Conservation (phyloP, 1,140 invertebrate species). For the Gryllus bimaculatus region DNA sequence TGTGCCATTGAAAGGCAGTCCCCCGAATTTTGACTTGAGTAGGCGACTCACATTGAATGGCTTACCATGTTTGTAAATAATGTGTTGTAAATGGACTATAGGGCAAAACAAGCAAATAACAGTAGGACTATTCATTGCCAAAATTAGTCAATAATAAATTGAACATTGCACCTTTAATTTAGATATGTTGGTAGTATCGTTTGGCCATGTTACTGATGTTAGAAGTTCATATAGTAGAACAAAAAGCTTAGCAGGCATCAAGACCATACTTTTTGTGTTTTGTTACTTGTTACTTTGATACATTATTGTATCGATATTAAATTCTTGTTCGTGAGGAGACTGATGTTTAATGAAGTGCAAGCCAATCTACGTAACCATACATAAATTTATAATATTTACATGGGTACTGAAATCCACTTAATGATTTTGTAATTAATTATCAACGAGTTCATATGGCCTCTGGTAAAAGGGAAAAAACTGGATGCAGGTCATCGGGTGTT, state of each 20-base stretch:
- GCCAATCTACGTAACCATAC: background rate
- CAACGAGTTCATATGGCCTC: constrained; percentile 3
- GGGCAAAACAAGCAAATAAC: constrained; percentile 15
- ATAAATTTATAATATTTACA: background rate
- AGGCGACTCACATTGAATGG: constrained; percentile 22
- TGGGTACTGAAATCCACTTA: background rate
- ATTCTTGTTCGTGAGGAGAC: constrained; percentile 11
- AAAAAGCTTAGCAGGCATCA: constrained; percentile 12
- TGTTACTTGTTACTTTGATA: constrained; percentile 6
- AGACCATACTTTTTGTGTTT: background rate
- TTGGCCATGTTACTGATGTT: constrained; percentile 16
- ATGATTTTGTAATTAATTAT: constrained; percentile 8
- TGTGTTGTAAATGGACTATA: constrained; percentile 22
- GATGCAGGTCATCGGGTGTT: background rate
- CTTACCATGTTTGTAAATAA: constrained; percentile 23
- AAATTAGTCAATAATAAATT: background rate
- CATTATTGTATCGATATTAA: constrained; percentile 2
- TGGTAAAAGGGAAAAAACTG: constrained; percentile 3
- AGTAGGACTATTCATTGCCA: background rate
- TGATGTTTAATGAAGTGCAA: constrained; percentile 8
- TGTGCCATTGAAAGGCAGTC: constrained; percentile 19
- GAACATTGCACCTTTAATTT: constrained; percentile 15
- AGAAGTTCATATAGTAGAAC: constrained; percentile 13
- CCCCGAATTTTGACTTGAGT: constrained; percentile 19
- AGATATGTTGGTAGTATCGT: constrained; percentile 17